phyloP scores from a whole-genome alignment of 2,113 vertebrate species.

The Amia ocellicauda region DNA sequence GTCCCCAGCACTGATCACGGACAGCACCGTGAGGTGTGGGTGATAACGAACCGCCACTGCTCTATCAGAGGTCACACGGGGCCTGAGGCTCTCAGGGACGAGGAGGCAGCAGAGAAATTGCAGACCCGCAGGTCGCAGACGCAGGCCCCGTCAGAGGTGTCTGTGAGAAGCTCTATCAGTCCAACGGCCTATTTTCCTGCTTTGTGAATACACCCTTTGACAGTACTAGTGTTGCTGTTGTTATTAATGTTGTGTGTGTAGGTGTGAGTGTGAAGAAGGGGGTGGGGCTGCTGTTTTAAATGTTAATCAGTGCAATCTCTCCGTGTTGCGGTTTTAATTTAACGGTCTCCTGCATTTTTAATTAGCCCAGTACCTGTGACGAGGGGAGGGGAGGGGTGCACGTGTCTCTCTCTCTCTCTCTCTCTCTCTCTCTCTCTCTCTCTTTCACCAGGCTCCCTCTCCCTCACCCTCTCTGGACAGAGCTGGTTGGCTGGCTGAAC shows the following conservation, averaged over 20 bases:
- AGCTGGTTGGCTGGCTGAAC: too few relatives aligned
- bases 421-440: conserved; percentile 47
- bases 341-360: conserved; percentile 77
- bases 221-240: conserved; percentile 54
- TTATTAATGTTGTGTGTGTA: conserved; percentile 66
- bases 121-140: too few relatives aligned
- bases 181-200: background rate
- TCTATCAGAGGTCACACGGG: too few relatives aligned
- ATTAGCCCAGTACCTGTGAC: conserved; percentile 76
- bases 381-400: conserved; percentile 59
- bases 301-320: conserved; percentile 74
- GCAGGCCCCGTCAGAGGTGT: background rate
- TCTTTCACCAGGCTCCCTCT: too few relatives aligned
- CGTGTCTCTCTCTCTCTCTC: conserved; percentile 36
- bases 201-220: conserved; percentile 33
- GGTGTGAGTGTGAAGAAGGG: conserved; percentile 69
- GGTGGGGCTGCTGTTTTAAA: conserved; percentile 76
- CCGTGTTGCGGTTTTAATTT: conserved; percentile 69
- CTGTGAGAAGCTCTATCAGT: conserved; percentile 50
- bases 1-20: too few relatives aligned
- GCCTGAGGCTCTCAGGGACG: too few relatives aligned
- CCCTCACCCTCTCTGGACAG: conserved; percentile 35
- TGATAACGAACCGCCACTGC: too few relatives aligned
- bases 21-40: too few relatives aligned
- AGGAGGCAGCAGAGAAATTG: too few relatives aligned